phyloP scores from a whole-genome alignment of 1,140 invertebrate species.

The Ptiloglossa arizonensis region DNA sequence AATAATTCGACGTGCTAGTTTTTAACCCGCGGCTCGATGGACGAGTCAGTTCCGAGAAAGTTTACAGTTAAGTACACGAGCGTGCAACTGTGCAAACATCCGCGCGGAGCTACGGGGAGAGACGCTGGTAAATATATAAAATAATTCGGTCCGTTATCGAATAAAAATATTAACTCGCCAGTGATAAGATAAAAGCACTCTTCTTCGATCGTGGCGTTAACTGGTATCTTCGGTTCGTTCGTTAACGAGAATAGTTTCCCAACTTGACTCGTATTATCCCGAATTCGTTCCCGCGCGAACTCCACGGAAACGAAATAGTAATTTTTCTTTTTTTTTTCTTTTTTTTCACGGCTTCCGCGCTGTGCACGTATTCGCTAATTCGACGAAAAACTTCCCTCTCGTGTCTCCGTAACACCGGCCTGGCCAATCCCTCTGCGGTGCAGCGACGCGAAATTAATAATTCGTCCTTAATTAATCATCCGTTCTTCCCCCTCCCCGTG shows the following conservation, averaged over 20 bases:
- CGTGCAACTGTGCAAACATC: constrained; percentile 28
- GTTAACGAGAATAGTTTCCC: background rate
- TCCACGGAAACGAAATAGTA: background rate
- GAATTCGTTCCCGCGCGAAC: background rate
- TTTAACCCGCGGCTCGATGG: constrained; percentile 18
- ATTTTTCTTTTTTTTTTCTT: background rate
- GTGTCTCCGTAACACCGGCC: background rate
- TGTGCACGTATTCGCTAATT: background rate
- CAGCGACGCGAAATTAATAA: constrained; percentile 9
- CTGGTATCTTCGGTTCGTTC: background rate
- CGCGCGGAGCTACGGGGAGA: too few species aligned
- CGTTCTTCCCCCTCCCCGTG: background rate
- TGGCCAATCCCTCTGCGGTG: too few species aligned
- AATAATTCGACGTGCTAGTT: constrained; percentile 27
- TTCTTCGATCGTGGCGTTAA: background rate
- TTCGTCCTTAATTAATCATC: constrained; percentile 19
- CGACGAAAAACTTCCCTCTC: background rate
- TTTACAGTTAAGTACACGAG: constrained; percentile 17
- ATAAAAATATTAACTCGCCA: constrained; percentile 6
- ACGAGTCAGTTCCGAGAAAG: constrained; percentile 27
- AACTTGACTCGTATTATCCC: background rate
- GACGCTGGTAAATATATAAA: background rate
- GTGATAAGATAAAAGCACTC: constrained; percentile 20
- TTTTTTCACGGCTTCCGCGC: too few species aligned
- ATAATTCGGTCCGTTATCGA: constrained; percentile 9